Conservation (phyloP, 2,113 vertebrate species). For the Gallinago undulata region DNA sequence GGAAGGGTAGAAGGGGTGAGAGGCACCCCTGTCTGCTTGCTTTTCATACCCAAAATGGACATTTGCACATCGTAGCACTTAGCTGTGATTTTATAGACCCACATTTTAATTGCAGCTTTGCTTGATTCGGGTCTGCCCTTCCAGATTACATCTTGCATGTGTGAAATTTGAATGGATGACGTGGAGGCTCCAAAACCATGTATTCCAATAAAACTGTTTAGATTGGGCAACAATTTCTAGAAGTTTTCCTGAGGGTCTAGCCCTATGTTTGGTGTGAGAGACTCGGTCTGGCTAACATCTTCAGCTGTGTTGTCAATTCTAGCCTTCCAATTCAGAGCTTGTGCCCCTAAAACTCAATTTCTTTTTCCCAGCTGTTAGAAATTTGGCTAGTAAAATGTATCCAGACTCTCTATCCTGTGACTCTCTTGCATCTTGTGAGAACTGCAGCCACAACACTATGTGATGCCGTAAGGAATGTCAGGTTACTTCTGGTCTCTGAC, state of each 20-base stretch:
- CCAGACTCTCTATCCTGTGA: background rate
- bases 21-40: background rate
- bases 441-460: background rate
- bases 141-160: background rate
- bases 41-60: background rate
- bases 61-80: background rate
- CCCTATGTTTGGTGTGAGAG: background rate
- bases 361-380: background rate
- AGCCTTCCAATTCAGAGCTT: background rate
- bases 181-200: background rate
- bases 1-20: background rate
- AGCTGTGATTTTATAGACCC: background rate
- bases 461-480: background rate
- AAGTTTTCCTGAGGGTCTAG: background rate
- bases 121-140: background rate
- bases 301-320: background rate
- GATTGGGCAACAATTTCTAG: background rate
- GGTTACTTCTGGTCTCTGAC: background rate
- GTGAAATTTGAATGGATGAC: background rate
- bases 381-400: background rate
- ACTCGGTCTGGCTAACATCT: background rate
- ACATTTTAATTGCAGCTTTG: background rate
- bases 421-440: background rate
- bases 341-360: rapidly evolving
- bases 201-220: background rate